Percentiles rank a stretch among this genome's conserved stretches.
These are phyloP conservation scores for Plebejus anna DNA, from an alignment of 2,888 invertebrate species.

Conservation along the genomic window DNA sequence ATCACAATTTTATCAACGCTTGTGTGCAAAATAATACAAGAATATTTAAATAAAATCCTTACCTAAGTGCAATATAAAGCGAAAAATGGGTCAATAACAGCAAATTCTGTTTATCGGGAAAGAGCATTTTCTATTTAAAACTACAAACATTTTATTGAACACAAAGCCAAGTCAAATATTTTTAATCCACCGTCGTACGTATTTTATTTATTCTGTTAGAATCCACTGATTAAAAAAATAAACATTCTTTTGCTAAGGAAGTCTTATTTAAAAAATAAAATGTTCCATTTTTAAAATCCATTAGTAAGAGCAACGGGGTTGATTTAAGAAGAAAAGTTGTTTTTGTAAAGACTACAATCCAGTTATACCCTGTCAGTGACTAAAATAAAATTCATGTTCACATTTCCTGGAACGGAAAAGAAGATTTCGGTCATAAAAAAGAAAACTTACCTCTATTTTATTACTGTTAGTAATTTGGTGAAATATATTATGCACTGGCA, in stretches of 20 bases:
- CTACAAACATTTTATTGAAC: constrained; percentile 9
- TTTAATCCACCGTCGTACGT: neutral
- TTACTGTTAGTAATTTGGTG: neutral
- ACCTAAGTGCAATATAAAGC: neutral
- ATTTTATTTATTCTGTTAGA: neutral
- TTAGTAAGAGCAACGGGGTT: neutral
- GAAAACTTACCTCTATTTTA: neutral
- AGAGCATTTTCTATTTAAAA: neutral
- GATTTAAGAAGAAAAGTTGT: constrained; percentile 27
- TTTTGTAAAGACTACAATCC: constrained; percentile 34
- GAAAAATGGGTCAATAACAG: neutral
- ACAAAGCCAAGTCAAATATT: neutral
- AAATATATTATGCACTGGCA: neutral
- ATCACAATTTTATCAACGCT: neutral
- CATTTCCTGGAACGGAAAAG: constrained; percentile 20
- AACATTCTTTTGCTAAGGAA: neutral
- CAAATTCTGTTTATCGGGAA: neutral
- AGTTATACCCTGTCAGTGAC: constrained; percentile 33
- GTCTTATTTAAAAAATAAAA: neutral
- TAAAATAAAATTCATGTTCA: constrained; percentile 36
- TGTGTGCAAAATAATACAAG: neutral
- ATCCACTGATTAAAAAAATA: neutral
- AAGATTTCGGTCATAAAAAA: constrained; percentile 6
- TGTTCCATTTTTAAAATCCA: neutral
- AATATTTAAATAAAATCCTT: neutral